Percentiles rank a stretch among this genome's conserved stretches.
Conservation (phyloP, 2,888 invertebrate species). For the Eilema caniola region DNA sequence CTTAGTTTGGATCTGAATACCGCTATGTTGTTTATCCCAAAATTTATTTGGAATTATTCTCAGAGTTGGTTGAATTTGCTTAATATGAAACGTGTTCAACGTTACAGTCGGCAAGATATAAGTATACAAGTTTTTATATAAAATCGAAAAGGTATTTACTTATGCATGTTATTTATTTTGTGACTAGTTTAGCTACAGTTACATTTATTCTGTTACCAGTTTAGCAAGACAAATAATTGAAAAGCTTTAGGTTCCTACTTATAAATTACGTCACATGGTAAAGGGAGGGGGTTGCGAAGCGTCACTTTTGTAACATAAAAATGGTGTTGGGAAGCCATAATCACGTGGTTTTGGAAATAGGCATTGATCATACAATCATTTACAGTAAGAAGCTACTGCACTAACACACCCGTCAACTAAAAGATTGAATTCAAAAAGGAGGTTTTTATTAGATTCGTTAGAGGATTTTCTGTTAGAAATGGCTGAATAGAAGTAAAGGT, state of each 20-base stretch:
- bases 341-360: not conserved
- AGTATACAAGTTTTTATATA: too few species aligned
- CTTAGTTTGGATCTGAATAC: not conserved
- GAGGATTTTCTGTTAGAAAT: too few species aligned
- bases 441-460: too few species aligned
- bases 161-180: too few species aligned
- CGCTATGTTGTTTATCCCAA: not conserved
- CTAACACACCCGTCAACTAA: not conserved
- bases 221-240: not conserved
- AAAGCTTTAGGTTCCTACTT: too few species aligned
- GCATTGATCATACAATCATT: not conserved
- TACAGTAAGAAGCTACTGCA: not conserved
- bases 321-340: not conserved
- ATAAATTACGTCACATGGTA: too few species aligned
- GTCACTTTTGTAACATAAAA: not conserved
- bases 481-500: too few species aligned
- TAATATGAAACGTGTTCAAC: not conserved
- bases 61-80: not conserved
- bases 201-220: not conserved
- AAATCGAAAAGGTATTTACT: too few species aligned
- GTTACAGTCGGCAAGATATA: too few species aligned
- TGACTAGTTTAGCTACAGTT: too few species aligned
- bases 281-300: too few species aligned
- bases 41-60: not conserved
- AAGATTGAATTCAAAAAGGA: not conserved